A percentile compares a stretch with the other conserved stretches of the same genome.
Evolutionary conservation across 2,113 vertebrate species (phyloP).

Genomic region (Onychostruthus taczanowskii): DNA sequence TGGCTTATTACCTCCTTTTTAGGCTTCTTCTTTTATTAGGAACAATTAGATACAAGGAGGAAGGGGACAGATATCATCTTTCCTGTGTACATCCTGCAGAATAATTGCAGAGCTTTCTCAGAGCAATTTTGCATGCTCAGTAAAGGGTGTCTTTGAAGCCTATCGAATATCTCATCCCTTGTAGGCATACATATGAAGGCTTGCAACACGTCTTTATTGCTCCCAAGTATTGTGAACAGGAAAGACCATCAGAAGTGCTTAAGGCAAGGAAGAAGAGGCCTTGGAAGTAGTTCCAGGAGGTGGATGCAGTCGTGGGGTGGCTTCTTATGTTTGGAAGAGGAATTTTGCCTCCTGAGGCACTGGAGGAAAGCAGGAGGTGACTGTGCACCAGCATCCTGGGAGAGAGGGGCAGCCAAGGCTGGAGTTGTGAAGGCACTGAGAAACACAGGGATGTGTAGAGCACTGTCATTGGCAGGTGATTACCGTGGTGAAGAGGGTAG

Average conservation of each 20-base stretch:
- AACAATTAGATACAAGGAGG: slow-evolving; percentile 16
- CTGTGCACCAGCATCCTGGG: neutral
- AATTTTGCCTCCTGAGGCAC: fast-evolving
- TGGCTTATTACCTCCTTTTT: neutral
- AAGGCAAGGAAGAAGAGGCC: neutral
- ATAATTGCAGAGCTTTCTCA: slow-evolving; percentile 35
- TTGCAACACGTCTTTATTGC: neutral
- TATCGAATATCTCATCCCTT: slow-evolving; percentile 24
- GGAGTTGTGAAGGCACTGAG: neutral
- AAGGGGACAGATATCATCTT: slow-evolving; percentile 39
- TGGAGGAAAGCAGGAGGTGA: neutral
- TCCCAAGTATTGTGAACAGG: neutral
- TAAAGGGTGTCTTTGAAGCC: slow-evolving; percentile 45
- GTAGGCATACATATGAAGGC: neutral
- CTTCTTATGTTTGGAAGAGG: neutral
- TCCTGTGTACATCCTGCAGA: slow-evolving; percentile 16
- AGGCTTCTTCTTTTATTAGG: slow-evolving; percentile 10
- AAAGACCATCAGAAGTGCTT: neutral
- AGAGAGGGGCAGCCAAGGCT: neutral
- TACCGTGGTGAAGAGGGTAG: neutral
- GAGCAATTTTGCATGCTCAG: slow-evolving; percentile 25
- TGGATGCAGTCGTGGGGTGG: neutral
- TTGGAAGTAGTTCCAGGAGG: neutral
- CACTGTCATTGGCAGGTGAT: neutral
- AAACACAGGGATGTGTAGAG: neutral